Base-by-base conservation (phyloP, 2,888 invertebrate species). In the Chrysopilus asiliformis region DNA sequence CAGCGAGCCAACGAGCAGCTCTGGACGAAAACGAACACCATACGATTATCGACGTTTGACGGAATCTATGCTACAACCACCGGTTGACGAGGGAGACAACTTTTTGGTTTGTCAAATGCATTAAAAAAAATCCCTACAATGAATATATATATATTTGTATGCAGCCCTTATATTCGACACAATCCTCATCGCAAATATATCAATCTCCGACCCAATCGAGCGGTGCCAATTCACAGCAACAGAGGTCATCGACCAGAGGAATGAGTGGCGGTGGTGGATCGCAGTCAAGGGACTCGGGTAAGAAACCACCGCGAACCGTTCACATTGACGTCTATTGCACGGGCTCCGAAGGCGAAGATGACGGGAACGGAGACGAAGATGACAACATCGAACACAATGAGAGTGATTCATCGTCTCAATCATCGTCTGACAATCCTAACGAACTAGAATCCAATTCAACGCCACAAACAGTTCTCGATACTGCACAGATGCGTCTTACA, bases 261-360 rank as follows among this genome's bases (percentile, higher is more conserved):
- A n/a, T n/a, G n/a, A n/a, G n/a, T 8, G 25, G 33, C 14, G 32
- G 15, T 13, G 32, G 20, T 13, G 15, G 22, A 32, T 14, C 12
- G n/a, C 8, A 14, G 18, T 4, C 20, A 10, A n/a, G 16, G n/a
- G 25, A 34, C 14, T 22, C 33, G 2, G 40, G 47, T 17, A 64
- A 63, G 45, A 66, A 63, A 45, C 61, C 63, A 49, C 72, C 74
- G 9, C 67, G 78, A 38, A 79, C 79, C 0, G 77, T 79, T 18
- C 79, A 79, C 52, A 79, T 79, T 34, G 79, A 79, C 56, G 79
- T 79, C 3, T 79, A 79, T 50, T 79, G 79, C 51, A 79, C 79
- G 1, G 79, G 76, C 2, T 76, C 78, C 2, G 66, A 65, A 41
- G 64, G 56, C 15, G 59, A 57, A 18, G 59, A 55, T 2, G 25